Conservation (phyloP, 2,888 invertebrate species). For the Pseudococcus viburni region DNA sequence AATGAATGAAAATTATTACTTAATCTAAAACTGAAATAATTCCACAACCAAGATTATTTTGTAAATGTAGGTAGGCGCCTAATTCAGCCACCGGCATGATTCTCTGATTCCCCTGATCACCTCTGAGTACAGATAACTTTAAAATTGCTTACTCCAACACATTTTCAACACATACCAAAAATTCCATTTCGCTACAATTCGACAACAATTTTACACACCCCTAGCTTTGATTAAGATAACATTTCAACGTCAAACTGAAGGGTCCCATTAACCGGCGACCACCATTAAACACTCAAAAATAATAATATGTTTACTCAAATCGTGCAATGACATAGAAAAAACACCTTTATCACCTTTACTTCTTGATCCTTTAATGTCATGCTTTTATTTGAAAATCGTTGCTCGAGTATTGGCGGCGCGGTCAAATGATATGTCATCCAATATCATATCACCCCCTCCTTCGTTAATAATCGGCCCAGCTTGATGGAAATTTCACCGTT, state of each 20-base stretch:
- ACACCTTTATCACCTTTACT: slow-evolving; percentile 53
- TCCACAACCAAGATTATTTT: too few species aligned
- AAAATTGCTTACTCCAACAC: too few species aligned
- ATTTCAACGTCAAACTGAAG: slow-evolving; percentile 49
- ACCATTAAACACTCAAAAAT: slow-evolving; percentile 54
- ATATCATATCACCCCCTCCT: background rate
- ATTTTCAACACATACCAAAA: too few species aligned
- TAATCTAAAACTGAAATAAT: too few species aligned
- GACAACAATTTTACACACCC: background rate
- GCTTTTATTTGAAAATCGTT: slow-evolving; percentile 41
- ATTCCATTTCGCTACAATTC: background rate
- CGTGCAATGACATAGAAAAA: slow-evolving; percentile 39
- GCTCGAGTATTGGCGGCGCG: background rate
- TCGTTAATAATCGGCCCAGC: background rate
- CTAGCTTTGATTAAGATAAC: slow-evolving; percentile 44
- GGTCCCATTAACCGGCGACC: slow-evolving; percentile 28
- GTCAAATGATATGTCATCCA: slow-evolving; percentile 44
- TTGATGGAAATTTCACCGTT: background rate
- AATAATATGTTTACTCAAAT: slow-evolving; percentile 55
- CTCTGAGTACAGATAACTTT: too few species aligned
- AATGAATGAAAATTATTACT: too few species aligned
- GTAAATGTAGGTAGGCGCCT: too few species aligned
- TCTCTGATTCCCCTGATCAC: too few species aligned
- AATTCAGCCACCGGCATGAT: too few species aligned
- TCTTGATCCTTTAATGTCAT: slow-evolving; percentile 51